Evolutionary conservation across 2,888 invertebrate genomes (phyloP), one percentile per base, ranked within the genome.

Genomic region (Scaptomyza cyrtandrae): DNA sequence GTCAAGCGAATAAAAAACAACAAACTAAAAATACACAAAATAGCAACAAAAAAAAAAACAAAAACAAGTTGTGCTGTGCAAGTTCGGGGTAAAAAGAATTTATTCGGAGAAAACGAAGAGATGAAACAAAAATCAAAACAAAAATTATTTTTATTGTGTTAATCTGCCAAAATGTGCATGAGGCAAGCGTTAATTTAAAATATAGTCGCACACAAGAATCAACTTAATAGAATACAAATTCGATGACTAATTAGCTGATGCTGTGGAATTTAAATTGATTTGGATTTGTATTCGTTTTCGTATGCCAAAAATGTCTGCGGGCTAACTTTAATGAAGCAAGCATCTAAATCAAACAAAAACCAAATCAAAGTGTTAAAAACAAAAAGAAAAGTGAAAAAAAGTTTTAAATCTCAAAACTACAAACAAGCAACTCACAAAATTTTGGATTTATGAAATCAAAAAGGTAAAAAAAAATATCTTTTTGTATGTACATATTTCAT

Each of bases 401-500:
- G 63, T 10, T 11, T 41, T 9, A 45, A 57, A 57, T 33, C 52
- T 44, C 48, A 54, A 46, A 45, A 27, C 43, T 16, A 24, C 52
- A n/a, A 41, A 0, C 58, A 10, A 33, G 6, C 65, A 33, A 50
- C 62, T 70, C 62, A 41, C 48, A 29, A 29, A 29, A 77, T 64
- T 68, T 79, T 76, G 83, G 88, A 88, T 84, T 84, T 88, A 84
- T 84, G 80, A 88, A 88, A 86, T 77, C 86, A 54, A 83, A 79
- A 77, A 77, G 77, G 77, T 77, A 79, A 79, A 75, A 75, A 75
- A 75, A 77, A 64, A 53, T 11, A 27, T 16, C 19, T 19, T 14
- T 37, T 13, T 33, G 10, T 45, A 19, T 49, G 24, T 24, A 24
- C 53, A 58, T 45, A 57, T 58, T 54, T 49, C 43, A 58, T 63